phyloP scores from a whole-genome alignment of 2,888 invertebrate genomes.

The Coenonympha arcania region DNA sequence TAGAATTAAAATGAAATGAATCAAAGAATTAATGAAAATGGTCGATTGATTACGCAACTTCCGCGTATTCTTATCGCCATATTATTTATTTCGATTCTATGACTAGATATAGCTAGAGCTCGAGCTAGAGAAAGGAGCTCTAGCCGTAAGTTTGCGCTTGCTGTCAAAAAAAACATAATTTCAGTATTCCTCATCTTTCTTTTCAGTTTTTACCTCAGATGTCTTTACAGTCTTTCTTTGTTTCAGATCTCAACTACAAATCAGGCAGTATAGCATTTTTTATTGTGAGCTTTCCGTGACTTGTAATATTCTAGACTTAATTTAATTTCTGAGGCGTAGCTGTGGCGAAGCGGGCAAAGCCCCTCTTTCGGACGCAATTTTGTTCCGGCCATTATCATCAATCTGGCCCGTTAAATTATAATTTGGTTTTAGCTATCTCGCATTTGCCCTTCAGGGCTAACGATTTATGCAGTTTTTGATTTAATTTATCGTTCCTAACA shows the following conservation, averaged over 20 bases:
- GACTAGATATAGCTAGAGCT: too few species aligned
- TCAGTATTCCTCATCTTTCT: too few species aligned
- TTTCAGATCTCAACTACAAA: neutral
- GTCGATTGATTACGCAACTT: too few species aligned
- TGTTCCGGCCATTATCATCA: conserved; percentile 19
- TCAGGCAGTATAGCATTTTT: neutral
- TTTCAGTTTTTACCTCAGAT: too few species aligned
- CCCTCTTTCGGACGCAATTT: conserved; percentile 7
- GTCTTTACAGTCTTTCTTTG: too few species aligned
- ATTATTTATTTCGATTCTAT: too few species aligned
- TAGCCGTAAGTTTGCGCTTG: too few species aligned
- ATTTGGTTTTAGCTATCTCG: conserved; percentile 26
- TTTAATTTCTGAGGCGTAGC: conserved; percentile 9
- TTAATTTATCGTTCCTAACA: neutral
- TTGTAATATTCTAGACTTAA: conserved; percentile 6
- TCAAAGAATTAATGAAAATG: too few species aligned
- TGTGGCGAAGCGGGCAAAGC: neutral
- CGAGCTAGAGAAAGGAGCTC: too few species aligned
- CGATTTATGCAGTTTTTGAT: neutral
- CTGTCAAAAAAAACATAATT: too few species aligned
- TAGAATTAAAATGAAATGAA: too few species aligned
- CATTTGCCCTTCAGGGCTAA: neutral
- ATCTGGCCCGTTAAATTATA: conserved; percentile 22
- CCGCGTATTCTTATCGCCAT: too few species aligned
- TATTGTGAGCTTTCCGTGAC: neutral